phyloP scores from a whole-genome alignment of 2,888 invertebrate species.

The Diogma glabrata region DNA sequence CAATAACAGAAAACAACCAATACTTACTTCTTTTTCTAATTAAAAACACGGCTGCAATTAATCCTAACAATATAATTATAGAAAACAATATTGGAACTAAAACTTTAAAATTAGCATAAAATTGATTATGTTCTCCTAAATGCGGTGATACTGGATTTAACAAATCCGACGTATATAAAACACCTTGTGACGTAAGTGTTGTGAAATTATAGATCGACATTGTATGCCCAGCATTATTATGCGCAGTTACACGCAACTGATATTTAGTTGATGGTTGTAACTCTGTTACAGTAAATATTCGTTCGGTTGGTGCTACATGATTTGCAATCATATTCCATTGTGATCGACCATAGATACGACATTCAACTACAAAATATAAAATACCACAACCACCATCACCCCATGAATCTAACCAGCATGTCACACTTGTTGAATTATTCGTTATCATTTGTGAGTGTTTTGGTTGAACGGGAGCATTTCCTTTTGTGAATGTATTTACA shows the following conservation, averaged over 20 bases:
- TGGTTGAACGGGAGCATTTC: conserved; percentile 66
- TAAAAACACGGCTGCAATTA: conserved; percentile 57
- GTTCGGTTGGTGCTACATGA: conserved; percentile 69
- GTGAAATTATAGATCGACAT: conserved; percentile 75
- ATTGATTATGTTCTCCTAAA: conserved; percentile 46
- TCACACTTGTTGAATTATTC: conserved; percentile 74
- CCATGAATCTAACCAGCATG: conserved; percentile 79
- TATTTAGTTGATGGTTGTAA: conserved; percentile 65
- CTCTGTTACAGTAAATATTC: conserved; percentile 68
- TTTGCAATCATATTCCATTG: conserved; percentile 71
- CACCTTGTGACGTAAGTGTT: conserved; percentile 63
- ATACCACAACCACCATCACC: conserved; percentile 83
- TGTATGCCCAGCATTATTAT: conserved; percentile 79
- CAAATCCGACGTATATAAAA: conserved; percentile 48
- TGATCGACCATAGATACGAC: conserved; percentile 44
- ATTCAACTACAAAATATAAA: conserved; percentile 73
- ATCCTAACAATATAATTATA: conserved; percentile 50
- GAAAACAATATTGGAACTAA: conserved; percentile 54
- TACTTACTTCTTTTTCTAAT: conserved; percentile 57
- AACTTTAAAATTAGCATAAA: conserved; percentile 53
- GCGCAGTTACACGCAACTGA: conserved; percentile 62
- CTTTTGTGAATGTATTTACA: conserved; percentile 72
- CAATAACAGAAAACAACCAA: too few relatives aligned
- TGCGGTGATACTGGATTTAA: conserved; percentile 56
- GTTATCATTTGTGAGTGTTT: conserved; percentile 72